Evolutionary conservation across 1,140 invertebrate genomes (phyloP), one percentile per base, ranked within the genome.

Genomic region (Nautilus pompilius): DNA sequence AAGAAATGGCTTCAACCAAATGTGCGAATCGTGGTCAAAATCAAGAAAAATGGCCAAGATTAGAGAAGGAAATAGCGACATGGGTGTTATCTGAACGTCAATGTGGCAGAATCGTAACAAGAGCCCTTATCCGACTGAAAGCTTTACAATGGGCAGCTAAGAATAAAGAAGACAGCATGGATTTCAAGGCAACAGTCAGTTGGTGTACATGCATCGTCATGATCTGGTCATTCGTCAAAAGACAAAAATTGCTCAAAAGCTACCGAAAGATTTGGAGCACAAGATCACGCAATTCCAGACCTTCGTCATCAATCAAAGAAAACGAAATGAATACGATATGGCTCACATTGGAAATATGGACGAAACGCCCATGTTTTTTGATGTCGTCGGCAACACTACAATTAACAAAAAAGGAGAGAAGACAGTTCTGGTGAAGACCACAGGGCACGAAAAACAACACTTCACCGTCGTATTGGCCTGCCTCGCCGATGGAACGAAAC

Each of bases 341-440:
- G 58, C n/a, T 8, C 17, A 32, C 5, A 73, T 66, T 24, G 58
- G 53, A 26, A 73, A 73, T 49, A 74, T 71, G 68, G 71, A 74
- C 34, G 66, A 74, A 54, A 64, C 53, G 10, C 66, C 66, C 6
- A 49, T 72, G 57, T 60, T 60, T 22, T 67, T 65, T 48, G 62
- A 73, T 28, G 61, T 68, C 17, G 65, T 62, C 15, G 26, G 41
- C 1, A 70, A 62, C 28, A 15, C 17, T n/a, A 73, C 68, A 17
- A 56, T 73, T 26, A 55, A 68, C 34, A 13, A 53, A 20, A 67
- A 57, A 29, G 71, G 69, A 13, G 5, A 28, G 2, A 69, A 63
- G 53, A 36, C 55, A 13, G 61, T 71, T 22, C 34, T 46, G 2
- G 46, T 70, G 5, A 67, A 63, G 33, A 70, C 64, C 24, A 53